Base-by-base conservation (phyloP, 2,113 vertebrate genomes). In the Colinus virginianus region DNA sequence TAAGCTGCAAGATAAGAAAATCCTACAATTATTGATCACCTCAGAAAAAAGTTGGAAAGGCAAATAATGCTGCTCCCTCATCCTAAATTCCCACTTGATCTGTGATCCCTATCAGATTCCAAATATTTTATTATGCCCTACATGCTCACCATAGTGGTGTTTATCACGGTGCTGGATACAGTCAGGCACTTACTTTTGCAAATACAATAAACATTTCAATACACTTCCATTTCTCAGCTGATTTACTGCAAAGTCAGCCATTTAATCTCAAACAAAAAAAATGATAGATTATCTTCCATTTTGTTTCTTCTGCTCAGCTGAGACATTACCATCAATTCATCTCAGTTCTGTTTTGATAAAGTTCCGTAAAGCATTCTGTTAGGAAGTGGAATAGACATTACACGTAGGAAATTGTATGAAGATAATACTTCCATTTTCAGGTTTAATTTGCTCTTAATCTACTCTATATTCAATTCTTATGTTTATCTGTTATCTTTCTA, bases 141-240 rank as follows among this genome's bases (percentile, higher is more conserved):
- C 1, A 25, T 9, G 46, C 5, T 86, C 19, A 43, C 13, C 12
- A 32, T 0, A 2, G 20, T 36, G 55, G 42, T 63, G 66, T 4
- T 55, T 3, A 3, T 2, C 28, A 8, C 25, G 53, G 36, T n/a
- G 18, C 10, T 0, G 0, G 13, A 78, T 38, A 68, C 15, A 46
- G 58, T 48, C 2, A 5, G 9, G 34, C 9, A 23, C 0, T n/a
- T 19, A 34, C 25, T 84, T 53, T 84, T 69, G 25, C 46, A 88
- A 87, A 67, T 3, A n/a, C 25, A 75, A 30, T 12, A 58, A 62
- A 18, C 5, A 16, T 1, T 71, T 23, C 9, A 76, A 42, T 53
- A 20, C 11, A 76, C 38, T 69, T 84, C 36, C 38, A 13, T 59
- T 40, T 67, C 19, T 69, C 30, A 22, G 21, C 38, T 61, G 30